Evolutionary conservation across 2,797 vertebrate genomes (phyloP), one percentile per base, ranked within the genome.

Genomic region (Peromyscus melanophrys): DNA sequence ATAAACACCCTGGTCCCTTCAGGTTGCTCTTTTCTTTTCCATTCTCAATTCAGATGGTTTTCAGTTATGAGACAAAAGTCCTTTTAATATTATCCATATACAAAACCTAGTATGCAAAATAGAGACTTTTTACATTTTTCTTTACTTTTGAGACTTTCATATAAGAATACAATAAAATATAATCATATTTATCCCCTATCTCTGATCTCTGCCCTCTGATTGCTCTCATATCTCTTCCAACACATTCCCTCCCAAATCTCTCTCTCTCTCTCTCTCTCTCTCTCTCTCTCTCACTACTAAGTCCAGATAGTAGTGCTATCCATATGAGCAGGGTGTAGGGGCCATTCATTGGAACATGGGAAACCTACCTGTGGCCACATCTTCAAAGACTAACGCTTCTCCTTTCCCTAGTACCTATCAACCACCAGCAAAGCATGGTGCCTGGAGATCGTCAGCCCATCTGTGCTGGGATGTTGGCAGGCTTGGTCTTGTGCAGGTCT

Each of bases 21-120:
- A 29, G 1, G 0, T 1, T 2, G 34, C 3, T n/a, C 31, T 63
- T 29, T 6, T 13, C 11, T 40, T 59, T 34, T 43, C 21, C 4
- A 10, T 27, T 59, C n/a, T 91, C 19, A 11, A 3, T 13, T 29
- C 29, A 5, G 8, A 0, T 6, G 27, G n/a, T 52, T 69, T 63
- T 40, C 63, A 12, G 43, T 40, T 55, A 0, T 63, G 75, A 9
- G 2, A 4, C n/a, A 10, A 0, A 46, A 57, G 55, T 90, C 81
- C 67, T 92, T 40, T 81, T 49, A 85, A 67, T 29, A 13, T n/a
- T 31, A 82, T 77, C 23, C 37, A 46, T 55, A 55, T 9, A 34
- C n/a, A 78, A 83, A 85, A 78, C 31, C 16, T 6, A 63, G 71
- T 4, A 37, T 59, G 76, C 52, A 46, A 95, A 63, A 89, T 55